Percentiles rank a stretch among this genome's conserved stretches.
Evolutionary conservation across 2,888 invertebrate species (phyloP).

Genomic region (Gymnoscelis rufifasciata): DNA sequence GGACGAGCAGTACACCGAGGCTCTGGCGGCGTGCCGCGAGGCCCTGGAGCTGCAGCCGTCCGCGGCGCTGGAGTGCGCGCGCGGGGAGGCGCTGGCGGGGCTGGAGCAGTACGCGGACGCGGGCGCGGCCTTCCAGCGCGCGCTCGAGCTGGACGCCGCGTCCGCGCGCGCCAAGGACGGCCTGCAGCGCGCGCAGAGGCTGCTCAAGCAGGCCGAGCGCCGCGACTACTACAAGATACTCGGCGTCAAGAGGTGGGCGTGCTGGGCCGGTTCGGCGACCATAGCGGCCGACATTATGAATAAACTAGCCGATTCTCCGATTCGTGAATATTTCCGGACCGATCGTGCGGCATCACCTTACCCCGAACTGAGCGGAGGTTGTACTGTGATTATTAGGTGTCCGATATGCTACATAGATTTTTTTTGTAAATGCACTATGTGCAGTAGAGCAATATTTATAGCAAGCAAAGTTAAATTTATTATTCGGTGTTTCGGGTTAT

Average conservation of each 20-base stretch:
- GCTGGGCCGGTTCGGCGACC: too few species aligned
- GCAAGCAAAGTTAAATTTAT: too few species aligned
- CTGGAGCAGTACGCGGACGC: conserved; percentile 96
- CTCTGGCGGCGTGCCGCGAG: conserved; percentile 81
- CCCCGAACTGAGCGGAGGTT: too few species aligned
- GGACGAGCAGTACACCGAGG: conserved; percentile 83
- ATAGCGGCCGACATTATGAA: too few species aligned
- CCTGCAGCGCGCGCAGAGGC: conserved; percentile 89
- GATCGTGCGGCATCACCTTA: too few species aligned
- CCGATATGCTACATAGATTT: too few species aligned
- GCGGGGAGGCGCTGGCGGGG: conserved; percentile 93
- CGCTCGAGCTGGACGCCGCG: conserved; percentile 89
- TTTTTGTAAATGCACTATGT: too few species aligned
- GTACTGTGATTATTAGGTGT: too few species aligned
- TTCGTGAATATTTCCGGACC: too few species aligned
- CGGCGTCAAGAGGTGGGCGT: conserved; percentile 85
- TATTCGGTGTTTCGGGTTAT: too few species aligned
- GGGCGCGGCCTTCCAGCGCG: conserved; percentile 90
- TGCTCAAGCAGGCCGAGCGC: conserved; percentile 94
- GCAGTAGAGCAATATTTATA: too few species aligned
- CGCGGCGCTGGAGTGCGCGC: conserved; percentile 89
- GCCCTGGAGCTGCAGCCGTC: conserved; percentile 88
- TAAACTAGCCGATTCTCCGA: too few species aligned
- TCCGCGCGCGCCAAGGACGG: conserved; percentile 93
- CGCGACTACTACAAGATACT: conserved; percentile 99